Conservation (phyloP, 2,113 vertebrate species). For the Mesembrinibis cayennensis region DNA sequence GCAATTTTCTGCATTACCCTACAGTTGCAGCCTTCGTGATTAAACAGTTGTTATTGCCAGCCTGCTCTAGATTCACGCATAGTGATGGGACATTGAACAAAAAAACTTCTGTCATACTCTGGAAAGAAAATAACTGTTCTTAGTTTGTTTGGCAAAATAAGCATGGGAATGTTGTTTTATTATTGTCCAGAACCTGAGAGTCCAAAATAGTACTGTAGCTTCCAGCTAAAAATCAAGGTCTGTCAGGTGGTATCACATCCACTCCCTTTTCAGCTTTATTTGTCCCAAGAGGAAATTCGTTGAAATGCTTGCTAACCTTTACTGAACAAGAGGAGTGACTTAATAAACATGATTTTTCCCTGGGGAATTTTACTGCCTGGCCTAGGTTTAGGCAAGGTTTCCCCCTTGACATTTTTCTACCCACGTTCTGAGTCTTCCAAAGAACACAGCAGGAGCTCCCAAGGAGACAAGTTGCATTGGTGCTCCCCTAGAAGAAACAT, state of each 20-base stretch:
- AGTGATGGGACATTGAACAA: background rate
- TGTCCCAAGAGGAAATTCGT: background rate
- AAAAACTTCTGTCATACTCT: background rate
- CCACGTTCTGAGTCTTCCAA: constrained; percentile 34
- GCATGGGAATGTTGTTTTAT: background rate
- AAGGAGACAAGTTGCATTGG: background rate
- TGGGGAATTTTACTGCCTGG: constrained; percentile 14
- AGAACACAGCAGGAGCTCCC: constrained; percentile 6
- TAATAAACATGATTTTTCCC: constrained; percentile 20
- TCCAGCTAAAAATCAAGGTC: constrained; percentile 21
- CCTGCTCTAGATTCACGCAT: background rate
- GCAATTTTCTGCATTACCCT: background rate
- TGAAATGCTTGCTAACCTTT: constrained; percentile 59
- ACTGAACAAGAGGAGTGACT: constrained; percentile 7
- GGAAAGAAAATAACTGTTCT: background rate
- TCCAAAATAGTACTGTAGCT: background rate
- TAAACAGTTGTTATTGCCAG: background rate
- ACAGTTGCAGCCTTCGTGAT: background rate
- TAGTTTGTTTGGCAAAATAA: background rate
- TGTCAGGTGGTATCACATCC: constrained; percentile 37
- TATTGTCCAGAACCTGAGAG: background rate
- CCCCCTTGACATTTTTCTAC: constrained; percentile 56
- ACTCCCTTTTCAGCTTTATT: background rate
- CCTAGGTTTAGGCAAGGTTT: constrained; percentile 9
- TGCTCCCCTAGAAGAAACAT: constrained; percentile 33